Percentiles rank a stretch among this genome's conserved stretches.
Conservation (phyloP, 2,888 invertebrate genomes). For the Tipula unca region DNA sequence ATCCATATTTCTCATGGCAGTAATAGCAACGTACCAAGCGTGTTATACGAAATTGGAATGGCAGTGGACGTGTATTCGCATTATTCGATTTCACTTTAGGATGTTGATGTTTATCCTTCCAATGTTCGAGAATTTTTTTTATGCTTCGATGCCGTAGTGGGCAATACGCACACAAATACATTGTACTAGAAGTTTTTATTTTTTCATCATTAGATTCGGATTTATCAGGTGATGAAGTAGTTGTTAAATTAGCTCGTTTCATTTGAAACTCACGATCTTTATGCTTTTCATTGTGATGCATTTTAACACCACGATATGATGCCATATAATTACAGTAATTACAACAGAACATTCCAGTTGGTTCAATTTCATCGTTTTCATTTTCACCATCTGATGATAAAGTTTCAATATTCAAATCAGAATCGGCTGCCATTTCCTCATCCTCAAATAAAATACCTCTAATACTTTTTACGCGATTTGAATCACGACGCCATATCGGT, state of each 20-base stretch:
- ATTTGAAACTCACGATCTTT: background rate
- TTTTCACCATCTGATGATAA: background rate
- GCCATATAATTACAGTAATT: background rate
- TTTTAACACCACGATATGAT: background rate
- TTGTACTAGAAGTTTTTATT: background rate
- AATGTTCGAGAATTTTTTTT: background rate
- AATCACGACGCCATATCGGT: slow-evolving; percentile 52
- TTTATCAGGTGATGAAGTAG: background rate
- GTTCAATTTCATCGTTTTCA: background rate
- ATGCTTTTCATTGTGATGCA: background rate
- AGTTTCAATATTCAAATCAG: background rate
- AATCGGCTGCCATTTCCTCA: slow-evolving; percentile 27
- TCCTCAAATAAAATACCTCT: slow-evolving; percentile 53
- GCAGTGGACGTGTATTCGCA: background rate
- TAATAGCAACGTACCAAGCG: background rate
- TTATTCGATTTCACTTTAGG: background rate
- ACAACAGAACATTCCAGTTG: background rate
- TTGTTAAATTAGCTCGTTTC: background rate
- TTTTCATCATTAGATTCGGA: background rate
- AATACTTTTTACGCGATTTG: slow-evolving; percentile 48
- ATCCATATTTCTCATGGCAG: background rate
- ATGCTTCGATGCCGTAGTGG: background rate
- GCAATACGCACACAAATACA: background rate
- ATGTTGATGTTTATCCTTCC: background rate
- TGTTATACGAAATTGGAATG: background rate